Evolutionary conservation across 2,113 vertebrate species (phyloP), one percentile per base, ranked within the genome.

Genomic region (Alaudala cheleensis): DNA sequence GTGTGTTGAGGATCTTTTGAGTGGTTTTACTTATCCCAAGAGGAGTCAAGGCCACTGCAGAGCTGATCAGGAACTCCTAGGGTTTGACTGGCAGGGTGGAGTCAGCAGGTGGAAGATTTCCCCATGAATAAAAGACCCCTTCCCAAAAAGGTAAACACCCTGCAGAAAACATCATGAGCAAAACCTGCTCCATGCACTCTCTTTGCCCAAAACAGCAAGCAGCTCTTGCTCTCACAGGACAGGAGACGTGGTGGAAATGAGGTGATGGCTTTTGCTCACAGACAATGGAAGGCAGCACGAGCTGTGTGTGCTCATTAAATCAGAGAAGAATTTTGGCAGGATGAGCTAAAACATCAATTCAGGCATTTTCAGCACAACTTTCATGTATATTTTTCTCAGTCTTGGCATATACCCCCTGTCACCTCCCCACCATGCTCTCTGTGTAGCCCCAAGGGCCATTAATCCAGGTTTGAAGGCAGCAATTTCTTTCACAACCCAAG

Each of bases 401-500:
- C 54, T 79, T 81, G 86, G 83, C 73, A 72, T 37, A 56, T 34
- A 81, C 5, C 26, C 37, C 10, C 40, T 74, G 70, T 91, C n/a
- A 0, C 77, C 49, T 92, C 61, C 88, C 49, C 57, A 86, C 76
- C 61, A 86, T 33, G n/a, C 84, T 47, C 71, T 47, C 71, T 37
- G 10, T 12, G 39, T 73, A 91, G 91, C 88, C 88, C 51, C 64
- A 81, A 91, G 94, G 83, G 69, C 31, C 49, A 21, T 67, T 83
- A 88, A 93, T 51, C 44, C 77, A 53, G 24, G 78, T 96, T 89
- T 95, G 86, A 92, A 94, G 81, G 18, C 6, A 81, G 21, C 1
- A 2, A 60, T 76, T 88, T 88, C 88, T 96, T 93, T 93, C 91
- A 93, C 60, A 91, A 88, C 69, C 37, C 44, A 49, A 92, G 80